Base-by-base conservation (phyloP, 2,888 invertebrate species). In the Meghimatium bilineatum region DNA sequence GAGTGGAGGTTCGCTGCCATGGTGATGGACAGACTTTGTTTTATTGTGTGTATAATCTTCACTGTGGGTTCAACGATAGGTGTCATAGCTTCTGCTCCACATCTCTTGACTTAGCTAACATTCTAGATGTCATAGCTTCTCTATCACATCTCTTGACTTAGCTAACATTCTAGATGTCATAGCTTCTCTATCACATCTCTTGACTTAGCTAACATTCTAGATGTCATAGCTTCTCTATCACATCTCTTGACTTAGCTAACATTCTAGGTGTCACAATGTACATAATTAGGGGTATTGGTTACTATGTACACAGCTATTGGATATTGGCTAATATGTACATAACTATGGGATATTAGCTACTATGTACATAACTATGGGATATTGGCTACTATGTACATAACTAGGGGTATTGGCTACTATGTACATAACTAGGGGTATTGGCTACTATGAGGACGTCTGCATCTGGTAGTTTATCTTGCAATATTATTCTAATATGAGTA, bases 1-100 rank as follows among this genome's bases (percentile, higher is more conserved):
- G 98, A 99, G 94, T 98, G 98, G 98, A 98, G 98, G 94, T 99
- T 98, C 94, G 98, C 98, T 84, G 98, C 98, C 89, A 98, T 98
- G 97, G 98, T 98, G 93, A 97, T 99, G 93, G 98, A 99, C 95
- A 96, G 97, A 96, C 96, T 98, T 95, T 98, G 98, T 95, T 95
- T 99, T 94, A 97, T 97, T 95, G 96, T 98, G 94, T 99, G 98
- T 95, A 97, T 92, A 17, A 82, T 91, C 26, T 91, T 92, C 74
- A 93, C 93, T 94, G 96, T 97, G 94, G 97, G 97, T 95, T 98
- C 93, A 5, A 98, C 96, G 12, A 85, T 89, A 34, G 91, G 89
- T 69, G 91, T 93, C 76, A 86, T 93, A 81, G 89, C 90, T 60
- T 92, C 93, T 0, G 93, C 93, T 0, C 93, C 93, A 3, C 89